Conservation (phyloP, 2,888 invertebrate species). For the Apamea crenata region DNA sequence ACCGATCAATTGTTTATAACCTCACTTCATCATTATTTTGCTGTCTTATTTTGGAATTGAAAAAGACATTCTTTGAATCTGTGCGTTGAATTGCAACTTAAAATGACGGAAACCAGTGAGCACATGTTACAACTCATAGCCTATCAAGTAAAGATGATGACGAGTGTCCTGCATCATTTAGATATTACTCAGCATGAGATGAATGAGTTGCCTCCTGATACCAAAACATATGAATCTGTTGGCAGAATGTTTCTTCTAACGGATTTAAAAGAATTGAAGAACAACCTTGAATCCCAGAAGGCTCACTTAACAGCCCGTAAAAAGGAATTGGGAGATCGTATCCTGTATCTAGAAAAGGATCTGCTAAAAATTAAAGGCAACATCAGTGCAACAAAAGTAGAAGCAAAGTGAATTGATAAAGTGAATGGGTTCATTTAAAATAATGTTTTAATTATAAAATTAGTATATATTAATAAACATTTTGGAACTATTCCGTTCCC, state of each 20-base stretch:
- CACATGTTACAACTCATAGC: constrained; percentile 94
- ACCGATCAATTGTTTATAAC: background rate
- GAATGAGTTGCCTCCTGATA: constrained; percentile 90
- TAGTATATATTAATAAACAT: background rate
- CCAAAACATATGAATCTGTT: constrained; percentile 94
- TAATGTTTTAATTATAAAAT: background rate
- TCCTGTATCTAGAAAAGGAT: constrained; percentile 94
- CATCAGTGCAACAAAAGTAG: constrained; percentile 85
- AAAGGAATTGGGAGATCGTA: constrained; percentile 93
- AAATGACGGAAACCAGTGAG: constrained; percentile 94
- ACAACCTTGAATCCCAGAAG: constrained; percentile 91
- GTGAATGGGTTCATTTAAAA: background rate
- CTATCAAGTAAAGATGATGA: constrained; percentile 93
- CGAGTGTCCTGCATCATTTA: constrained; percentile 92
- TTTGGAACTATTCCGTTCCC: background rate
- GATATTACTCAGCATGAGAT: constrained; percentile 93
- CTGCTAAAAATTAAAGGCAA: constrained; percentile 96
- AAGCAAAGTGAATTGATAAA: constrained; percentile 7
- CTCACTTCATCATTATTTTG: constrained; percentile 10
- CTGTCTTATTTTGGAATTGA: background rate
- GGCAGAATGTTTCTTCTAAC: constrained; percentile 96
- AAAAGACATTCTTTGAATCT: background rate
- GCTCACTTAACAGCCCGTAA: constrained; percentile 91
- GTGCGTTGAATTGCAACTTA: constrained; percentile 91
- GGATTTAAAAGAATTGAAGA: constrained; percentile 91